These are phyloP conservation scores for Drosophila carrolli DNA, from an alignment of 1,140 invertebrate species.

Conservation along the genomic window DNA sequence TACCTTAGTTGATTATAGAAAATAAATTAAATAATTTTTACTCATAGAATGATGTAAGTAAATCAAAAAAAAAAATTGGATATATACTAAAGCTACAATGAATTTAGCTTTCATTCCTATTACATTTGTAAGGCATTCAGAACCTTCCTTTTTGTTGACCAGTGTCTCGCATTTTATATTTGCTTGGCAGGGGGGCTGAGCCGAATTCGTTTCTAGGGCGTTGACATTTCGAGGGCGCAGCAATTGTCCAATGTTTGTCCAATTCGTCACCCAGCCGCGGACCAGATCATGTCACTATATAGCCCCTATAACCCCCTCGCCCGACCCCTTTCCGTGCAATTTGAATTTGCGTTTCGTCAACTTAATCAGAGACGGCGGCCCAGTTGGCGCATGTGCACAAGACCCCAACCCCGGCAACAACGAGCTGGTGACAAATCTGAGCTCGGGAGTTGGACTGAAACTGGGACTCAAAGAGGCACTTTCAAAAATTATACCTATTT, in stretches of 20 bases:
- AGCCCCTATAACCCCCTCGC: background rate
- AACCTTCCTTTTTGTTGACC: slow-evolving; percentile 1
- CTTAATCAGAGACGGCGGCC: slow-evolving; percentile 71
- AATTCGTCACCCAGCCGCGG: slow-evolving; percentile 57
- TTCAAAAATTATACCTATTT: background rate
- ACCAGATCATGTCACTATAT: slow-evolving; percentile 41
- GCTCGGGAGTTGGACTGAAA: slow-evolving; percentile 23
- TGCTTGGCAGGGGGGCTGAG: slow-evolving; percentile 27
- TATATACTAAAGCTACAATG: too few species aligned
- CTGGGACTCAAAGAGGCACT: slow-evolving; percentile 13
- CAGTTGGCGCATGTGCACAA: slow-evolving; percentile 64
- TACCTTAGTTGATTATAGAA: too few species aligned
- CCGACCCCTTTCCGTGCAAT: slow-evolving; percentile 31
- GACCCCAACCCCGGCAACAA: slow-evolving; percentile 40
- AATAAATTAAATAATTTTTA: too few species aligned
- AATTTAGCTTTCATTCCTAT: too few species aligned
- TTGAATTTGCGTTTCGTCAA: slow-evolving; percentile 74
- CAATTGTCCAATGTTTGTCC: slow-evolving; percentile 64
- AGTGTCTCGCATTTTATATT: slow-evolving; percentile 27
- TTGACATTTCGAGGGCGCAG: slow-evolving; percentile 80
- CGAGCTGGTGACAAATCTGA: slow-evolving; percentile 79
- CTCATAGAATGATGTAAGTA: too few species aligned
- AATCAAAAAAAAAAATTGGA: too few species aligned
- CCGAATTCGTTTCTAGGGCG: slow-evolving; percentile 55
- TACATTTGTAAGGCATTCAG: too few species aligned